Percentiles rank a stretch among this genome's conserved stretches.
Conservation (phyloP, 2,113 vertebrate genomes). For the Pterocles gutturalis region DNA sequence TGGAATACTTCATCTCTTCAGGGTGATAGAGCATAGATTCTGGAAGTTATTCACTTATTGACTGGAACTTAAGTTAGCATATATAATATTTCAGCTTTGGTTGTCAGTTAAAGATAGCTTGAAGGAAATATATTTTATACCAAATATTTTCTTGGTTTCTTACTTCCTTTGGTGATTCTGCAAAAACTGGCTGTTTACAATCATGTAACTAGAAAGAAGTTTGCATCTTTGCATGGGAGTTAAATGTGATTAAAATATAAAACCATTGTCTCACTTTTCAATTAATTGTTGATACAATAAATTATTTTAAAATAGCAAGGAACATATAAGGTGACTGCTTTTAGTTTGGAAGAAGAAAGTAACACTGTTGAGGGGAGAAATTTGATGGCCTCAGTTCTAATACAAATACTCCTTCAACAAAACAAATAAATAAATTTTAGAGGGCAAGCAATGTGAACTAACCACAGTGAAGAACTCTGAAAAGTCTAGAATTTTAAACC, state of each 20-base stretch:
- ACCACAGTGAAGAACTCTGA: not conserved
- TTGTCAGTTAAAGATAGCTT: not conserved
- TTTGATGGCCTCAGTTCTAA: not conserved
- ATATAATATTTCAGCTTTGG: not conserved
- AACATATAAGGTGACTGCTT: not conserved
- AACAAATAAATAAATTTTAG: not conserved
- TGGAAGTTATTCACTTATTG: constrained; percentile 33
- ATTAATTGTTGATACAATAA: not conserved
- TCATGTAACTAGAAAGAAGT: not conserved
- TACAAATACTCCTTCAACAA: not conserved
- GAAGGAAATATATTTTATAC: not conserved
- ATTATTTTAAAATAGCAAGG: not conserved
- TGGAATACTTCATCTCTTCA: not conserved
- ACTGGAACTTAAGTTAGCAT: not conserved
- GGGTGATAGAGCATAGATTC: not conserved
- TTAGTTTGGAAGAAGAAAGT: not conserved
- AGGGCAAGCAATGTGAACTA: not conserved
- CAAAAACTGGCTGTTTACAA: not conserved
- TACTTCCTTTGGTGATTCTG: not conserved
- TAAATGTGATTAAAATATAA: not conserved
- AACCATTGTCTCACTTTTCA: not conserved
- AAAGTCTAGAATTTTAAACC: not conserved
- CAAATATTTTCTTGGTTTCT: not conserved
- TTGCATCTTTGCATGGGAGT: not conserved
- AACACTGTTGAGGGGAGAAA: not conserved